These are phyloP conservation scores for Sesia apiformis DNA, from an alignment of 2,888 invertebrate species.

Conservation along the genomic window DNA sequence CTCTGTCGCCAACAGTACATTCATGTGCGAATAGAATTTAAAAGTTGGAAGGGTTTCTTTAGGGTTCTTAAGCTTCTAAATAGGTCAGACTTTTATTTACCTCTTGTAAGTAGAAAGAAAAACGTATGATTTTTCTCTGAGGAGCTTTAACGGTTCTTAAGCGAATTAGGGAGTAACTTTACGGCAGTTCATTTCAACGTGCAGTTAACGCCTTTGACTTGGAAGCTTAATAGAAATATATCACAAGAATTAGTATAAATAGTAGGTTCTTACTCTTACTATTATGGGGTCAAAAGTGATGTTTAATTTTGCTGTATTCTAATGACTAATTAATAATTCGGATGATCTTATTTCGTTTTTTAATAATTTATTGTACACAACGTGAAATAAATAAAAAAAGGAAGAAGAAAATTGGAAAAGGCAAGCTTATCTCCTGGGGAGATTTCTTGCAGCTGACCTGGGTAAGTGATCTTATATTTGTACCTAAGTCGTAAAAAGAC, in stretches of 20 bases:
- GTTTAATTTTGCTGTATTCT: too few species aligned
- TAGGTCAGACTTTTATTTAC: not conserved
- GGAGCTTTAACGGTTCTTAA: slow-evolving; percentile 4
- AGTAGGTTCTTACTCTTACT: slow-evolving; percentile 9
- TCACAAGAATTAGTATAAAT: not conserved
- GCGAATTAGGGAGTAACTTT: slow-evolving; percentile 11
- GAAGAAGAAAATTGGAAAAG: too few species aligned
- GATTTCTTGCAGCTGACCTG: too few species aligned
- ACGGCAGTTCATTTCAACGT: not conserved
- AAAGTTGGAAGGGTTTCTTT: not conserved
- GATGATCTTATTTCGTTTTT: too few species aligned
- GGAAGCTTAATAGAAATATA: not conserved
- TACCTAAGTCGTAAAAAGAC: too few species aligned
- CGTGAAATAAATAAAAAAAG: too few species aligned
- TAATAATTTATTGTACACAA: too few species aligned
- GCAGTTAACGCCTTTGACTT: not conserved
- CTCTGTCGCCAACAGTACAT: too few species aligned
- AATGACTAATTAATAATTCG: too few species aligned
- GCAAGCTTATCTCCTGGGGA: too few species aligned
- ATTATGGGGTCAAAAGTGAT: slow-evolving; percentile 4
- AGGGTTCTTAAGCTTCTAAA: not conserved
- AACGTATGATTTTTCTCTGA: not conserved
- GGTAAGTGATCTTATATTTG: too few species aligned
- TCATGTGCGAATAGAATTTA: not conserved
- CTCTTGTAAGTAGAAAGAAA: not conserved